Evolutionary conservation across 2,888 invertebrate species (phyloP).

Genomic region (Parnassius smintheus): DNA sequence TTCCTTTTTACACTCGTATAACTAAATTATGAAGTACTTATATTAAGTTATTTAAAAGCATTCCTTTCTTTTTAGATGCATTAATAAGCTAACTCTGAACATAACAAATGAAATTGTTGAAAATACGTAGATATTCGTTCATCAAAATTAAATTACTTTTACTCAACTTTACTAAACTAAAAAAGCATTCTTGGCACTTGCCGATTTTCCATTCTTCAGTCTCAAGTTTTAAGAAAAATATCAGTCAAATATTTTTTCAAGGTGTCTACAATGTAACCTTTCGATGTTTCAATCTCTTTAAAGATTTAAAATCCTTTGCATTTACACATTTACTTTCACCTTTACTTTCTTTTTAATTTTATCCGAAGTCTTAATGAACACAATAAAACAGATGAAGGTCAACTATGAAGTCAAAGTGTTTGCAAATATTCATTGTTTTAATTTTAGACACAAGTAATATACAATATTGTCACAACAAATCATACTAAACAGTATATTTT

Average conservation of each 20-base stretch:
- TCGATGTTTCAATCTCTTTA: constrained; percentile 24
- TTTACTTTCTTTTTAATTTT: too few relatives aligned
- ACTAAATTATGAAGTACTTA: constrained; percentile 42
- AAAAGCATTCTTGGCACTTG: constrained; percentile 38
- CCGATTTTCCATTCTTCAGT: constrained; percentile 41
- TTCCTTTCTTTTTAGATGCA: constrained; percentile 33
- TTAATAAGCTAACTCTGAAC: constrained; percentile 32
- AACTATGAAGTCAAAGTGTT: too few relatives aligned
- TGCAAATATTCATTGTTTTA: too few relatives aligned
- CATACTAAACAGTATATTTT: too few relatives aligned
- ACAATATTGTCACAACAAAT: too few relatives aligned
- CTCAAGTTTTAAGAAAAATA: constrained; percentile 38
- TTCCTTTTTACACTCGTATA: constrained; percentile 35
- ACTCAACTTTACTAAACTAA: constrained; percentile 17
- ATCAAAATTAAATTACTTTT: constrained; percentile 19
- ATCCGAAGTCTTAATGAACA: too few relatives aligned
- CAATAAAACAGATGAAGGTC: too few relatives aligned
- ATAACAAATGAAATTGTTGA: constrained; percentile 27
- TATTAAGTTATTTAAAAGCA: constrained; percentile 38
- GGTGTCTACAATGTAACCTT: constrained; percentile 27
- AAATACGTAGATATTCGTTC: constrained; percentile 18
- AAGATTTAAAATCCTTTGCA: constrained; percentile 2
- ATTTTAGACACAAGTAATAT: too few relatives aligned
- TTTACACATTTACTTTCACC: too few relatives aligned
- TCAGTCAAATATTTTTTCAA: constrained; percentile 37